A percentile compares a stretch with the other conserved stretches of the same genome.
These are phyloP conservation scores for Acrobasis suavella DNA, from an alignment of 2,888 invertebrate genomes.

Conservation along the genomic window DNA sequence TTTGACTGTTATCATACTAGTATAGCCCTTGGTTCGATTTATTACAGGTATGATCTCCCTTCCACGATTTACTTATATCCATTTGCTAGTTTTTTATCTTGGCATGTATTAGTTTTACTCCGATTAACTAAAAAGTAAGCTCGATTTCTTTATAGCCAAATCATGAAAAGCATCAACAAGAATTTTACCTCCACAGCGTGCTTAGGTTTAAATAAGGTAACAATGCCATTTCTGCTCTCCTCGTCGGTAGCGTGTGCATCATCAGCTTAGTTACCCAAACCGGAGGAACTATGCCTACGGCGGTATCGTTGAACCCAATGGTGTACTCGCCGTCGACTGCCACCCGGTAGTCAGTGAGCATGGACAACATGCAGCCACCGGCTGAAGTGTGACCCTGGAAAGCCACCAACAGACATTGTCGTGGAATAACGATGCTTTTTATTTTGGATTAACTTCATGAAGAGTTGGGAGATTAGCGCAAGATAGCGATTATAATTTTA, in stretches of 20 bases:
- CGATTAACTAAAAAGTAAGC: too few relatives aligned
- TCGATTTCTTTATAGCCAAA: too few relatives aligned
- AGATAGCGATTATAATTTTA: too few relatives aligned
- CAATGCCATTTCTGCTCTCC: constrained; percentile 87
- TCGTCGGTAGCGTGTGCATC: constrained; percentile 77
- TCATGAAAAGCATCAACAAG: not conserved
- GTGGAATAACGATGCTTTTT: not conserved
- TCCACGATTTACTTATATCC: too few relatives aligned
- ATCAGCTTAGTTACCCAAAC: constrained; percentile 82
- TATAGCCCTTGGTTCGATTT: too few relatives aligned
- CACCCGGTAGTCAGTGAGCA: constrained; percentile 86
- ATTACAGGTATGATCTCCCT: too few relatives aligned
- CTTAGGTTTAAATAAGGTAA: constrained; percentile 84
- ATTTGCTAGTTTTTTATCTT: too few relatives aligned
- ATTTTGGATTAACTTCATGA: too few relatives aligned
- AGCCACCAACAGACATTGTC: not conserved
- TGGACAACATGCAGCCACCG: constrained; percentile 84
- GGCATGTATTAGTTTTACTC: too few relatives aligned
- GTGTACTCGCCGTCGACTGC: constrained; percentile 69
- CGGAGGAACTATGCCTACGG: constrained; percentile 87
- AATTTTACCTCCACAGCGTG: constrained; percentile 82
- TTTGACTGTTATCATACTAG: too few relatives aligned
- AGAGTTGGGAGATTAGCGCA: too few relatives aligned
- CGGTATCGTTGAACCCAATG: constrained; percentile 91
- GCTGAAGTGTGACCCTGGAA: constrained; percentile 68